Percentiles rank a stretch among this genome's conserved stretches.
Conservation (phyloP, 2,113 vertebrate genomes). For the Cyanocitta stelleri region DNA sequence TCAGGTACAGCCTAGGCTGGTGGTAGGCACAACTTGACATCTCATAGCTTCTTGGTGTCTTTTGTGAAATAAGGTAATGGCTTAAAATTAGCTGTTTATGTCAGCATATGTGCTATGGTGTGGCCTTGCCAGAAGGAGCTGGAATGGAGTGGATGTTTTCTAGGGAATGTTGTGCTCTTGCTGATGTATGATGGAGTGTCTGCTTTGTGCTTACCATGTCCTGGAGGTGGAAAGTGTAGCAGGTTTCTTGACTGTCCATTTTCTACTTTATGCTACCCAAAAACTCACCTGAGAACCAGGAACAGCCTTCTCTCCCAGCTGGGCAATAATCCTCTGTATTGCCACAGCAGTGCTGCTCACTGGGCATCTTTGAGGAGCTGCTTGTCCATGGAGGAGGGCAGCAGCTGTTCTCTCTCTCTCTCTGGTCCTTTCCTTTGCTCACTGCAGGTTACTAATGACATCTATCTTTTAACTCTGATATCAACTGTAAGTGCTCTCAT, state of each 20-base stretch:
- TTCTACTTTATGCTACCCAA: background rate
- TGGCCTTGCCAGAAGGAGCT: background rate
- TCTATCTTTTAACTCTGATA: background rate
- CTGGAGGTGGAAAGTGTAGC: background rate
- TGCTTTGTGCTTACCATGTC: background rate
- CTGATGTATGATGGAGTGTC: background rate
- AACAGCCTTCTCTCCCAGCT: background rate
- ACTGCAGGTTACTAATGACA: background rate
- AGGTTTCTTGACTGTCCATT: background rate
- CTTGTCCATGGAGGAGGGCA: background rate
- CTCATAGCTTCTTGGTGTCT: background rate
- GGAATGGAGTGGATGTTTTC: background rate
- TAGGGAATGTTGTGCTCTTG: background rate
- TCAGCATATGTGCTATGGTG: background rate
- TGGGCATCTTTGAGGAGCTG: background rate
- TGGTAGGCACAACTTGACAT: background rate
- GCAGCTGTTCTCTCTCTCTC: background rate
- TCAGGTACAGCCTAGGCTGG: slow-evolving; percentile 27
- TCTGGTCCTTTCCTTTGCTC: background rate
- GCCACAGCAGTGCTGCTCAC: background rate
- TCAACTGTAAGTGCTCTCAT: background rate
- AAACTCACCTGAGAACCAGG: background rate
- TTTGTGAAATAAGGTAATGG: background rate
- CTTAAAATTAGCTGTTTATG: background rate
- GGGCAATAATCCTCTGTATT: background rate